A percentile compares a stretch with the other conserved stretches of the same genome.
Evolutionary conservation across 2,888 invertebrate genomes (phyloP).

Genomic region (Drosophila limbata): DNA sequence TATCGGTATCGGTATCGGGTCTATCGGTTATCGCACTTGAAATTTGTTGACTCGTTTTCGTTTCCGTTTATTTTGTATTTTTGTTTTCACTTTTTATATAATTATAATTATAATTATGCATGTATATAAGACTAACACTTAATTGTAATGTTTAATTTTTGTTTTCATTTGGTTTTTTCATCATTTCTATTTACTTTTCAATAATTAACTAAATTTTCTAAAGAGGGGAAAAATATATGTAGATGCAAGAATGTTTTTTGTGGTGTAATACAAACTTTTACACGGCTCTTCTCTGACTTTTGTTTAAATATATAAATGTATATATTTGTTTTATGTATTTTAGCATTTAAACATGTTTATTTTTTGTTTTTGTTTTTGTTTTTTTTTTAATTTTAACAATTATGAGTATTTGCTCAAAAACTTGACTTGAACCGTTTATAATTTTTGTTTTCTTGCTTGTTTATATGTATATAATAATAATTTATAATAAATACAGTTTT

Average conservation of each 20-base stretch:
- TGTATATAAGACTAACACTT: conserved; percentile 83
- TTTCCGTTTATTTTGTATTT: conserved; percentile 39
- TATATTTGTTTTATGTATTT: conserved; percentile 50
- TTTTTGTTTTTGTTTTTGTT: conserved; percentile 45
- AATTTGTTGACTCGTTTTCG: conserved; percentile 52
- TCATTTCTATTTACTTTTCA: conserved; percentile 53
- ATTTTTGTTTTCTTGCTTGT: conserved; percentile 46
- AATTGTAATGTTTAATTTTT: conserved; percentile 70
- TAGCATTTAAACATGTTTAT: conserved; percentile 65
- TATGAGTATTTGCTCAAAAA: conserved; percentile 79
- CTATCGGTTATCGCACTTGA: conserved; percentile 55
- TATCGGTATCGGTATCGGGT: conserved; percentile 27
- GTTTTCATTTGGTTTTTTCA: conserved; percentile 29
- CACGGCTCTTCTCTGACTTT: conserved; percentile 45
- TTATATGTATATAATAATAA: conserved; percentile 45
- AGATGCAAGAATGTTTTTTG: conserved; percentile 57
- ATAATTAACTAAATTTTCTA: conserved; percentile 83
- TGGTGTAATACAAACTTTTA: conserved; percentile 68
- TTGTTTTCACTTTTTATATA: conserved; percentile 48
- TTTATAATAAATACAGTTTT: conserved; percentile 61
- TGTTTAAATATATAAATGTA: conserved; percentile 50
- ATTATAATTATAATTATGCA: conserved; percentile 57
- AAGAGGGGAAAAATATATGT: conserved; percentile 77
- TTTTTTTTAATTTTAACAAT: conserved; percentile 71
- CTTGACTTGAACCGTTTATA: conserved; percentile 72